Percentiles rank a stretch among this genome's conserved stretches.
Conservation (phyloP, 2,797 vertebrate species). For the Eulemur mongoz region DNA sequence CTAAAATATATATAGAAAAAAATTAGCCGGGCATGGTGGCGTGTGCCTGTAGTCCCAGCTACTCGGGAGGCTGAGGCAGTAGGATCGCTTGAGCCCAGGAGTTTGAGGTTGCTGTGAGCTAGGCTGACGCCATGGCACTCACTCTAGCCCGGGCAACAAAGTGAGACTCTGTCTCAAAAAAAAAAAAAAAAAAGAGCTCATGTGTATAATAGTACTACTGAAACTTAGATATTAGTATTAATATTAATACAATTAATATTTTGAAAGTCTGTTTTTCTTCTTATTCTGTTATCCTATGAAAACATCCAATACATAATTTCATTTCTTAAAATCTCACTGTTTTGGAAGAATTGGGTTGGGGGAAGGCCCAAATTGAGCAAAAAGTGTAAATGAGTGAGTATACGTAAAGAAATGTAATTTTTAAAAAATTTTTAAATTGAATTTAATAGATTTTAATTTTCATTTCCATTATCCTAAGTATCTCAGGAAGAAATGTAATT, state of each 20-base stretch:
- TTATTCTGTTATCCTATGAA: constrained; percentile 35
- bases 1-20: too few relatives aligned
- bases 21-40: too few relatives aligned
- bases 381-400: constrained; percentile 18
- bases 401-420: not conserved
- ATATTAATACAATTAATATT: constrained; percentile 8
- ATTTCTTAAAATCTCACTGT: constrained; percentile 52
- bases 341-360: constrained; percentile 20
- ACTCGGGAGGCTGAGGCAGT: too few relatives aligned
- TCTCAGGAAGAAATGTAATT: not conserved
- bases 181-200: not conserved
- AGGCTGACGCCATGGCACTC: too few relatives aligned
- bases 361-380: not conserved
- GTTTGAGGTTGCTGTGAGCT: too few relatives aligned
- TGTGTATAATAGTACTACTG: not conserved
- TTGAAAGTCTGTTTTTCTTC: constrained; percentile 43
- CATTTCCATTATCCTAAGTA: too few relatives aligned
- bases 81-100: too few relatives aligned
- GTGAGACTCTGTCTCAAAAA: too few relatives aligned
- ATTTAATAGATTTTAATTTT: too few relatives aligned
- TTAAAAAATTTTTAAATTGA: not conserved
- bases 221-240: not conserved
- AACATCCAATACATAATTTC: constrained; percentile 31
- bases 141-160: too few relatives aligned
- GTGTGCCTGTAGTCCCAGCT: too few relatives aligned